Evolutionary conservation across 2,797 vertebrate genomes (phyloP).

Genomic region (Tadarida brasiliensis): DNA sequence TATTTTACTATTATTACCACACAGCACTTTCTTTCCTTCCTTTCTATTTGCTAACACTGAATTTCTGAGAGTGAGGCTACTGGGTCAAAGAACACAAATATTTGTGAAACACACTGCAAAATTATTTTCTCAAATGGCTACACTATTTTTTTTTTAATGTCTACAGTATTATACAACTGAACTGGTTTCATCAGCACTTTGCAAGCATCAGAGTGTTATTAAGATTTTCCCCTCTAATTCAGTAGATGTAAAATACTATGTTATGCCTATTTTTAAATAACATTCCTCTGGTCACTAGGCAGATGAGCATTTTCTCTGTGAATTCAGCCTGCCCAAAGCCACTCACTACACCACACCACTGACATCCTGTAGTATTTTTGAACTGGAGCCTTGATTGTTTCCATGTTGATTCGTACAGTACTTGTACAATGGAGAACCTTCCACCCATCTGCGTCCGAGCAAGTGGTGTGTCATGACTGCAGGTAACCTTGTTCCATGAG

Average conservation of each 20-base stretch:
- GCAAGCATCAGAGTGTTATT: neutral
- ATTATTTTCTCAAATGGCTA: slow-evolving; percentile 20
- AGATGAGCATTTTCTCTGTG: neutral
- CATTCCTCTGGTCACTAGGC: neutral
- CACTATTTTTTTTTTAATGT: slow-evolving; percentile 23
- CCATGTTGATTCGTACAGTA: neutral
- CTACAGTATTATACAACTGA: neutral
- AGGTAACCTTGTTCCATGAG: neutral
- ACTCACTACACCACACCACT: neutral
- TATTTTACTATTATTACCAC: slow-evolving; percentile 7
- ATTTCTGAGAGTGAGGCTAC: slow-evolving; percentile 9
- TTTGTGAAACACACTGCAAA: slow-evolving; percentile 33
- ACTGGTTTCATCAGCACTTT: slow-evolving; percentile 3
- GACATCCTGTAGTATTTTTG: neutral
- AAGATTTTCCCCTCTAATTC: neutral
- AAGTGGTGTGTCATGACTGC: neutral
- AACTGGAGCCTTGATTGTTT: neutral
- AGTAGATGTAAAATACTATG: neutral
- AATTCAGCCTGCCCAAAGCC: neutral
- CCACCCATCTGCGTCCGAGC: neutral
- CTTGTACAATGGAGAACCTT: neutral
- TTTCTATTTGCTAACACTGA: slow-evolving; percentile 32
- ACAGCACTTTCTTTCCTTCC: neutral
- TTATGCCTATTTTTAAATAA: slow-evolving; percentile 1
- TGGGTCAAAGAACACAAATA: slow-evolving; percentile 16